Base-by-base conservation (phyloP, 2,797 vertebrate genomes). In the Heterohyrax brucei region DNA sequence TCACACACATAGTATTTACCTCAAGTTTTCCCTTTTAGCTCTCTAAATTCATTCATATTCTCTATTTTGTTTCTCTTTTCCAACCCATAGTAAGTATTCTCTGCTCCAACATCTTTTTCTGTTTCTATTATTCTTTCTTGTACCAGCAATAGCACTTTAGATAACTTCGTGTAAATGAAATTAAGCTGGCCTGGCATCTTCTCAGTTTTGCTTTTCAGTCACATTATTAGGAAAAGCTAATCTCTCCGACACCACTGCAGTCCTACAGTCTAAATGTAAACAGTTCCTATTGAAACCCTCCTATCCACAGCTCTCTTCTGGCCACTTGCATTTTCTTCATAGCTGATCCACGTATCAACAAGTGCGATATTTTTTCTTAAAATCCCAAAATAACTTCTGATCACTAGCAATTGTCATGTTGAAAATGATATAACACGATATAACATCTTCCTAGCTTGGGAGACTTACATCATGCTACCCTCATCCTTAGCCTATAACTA, bases 331-430 rank as follows among this genome's bases (percentile, higher is more conserved):
- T 39, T 30, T 93, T 13, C 46, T 93, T 86, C 22, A 19, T 50
- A 59, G 10, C 44, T 89, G 5, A 14, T 62, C 10, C 72, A 5
- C 28, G 61, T 5, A 82, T 26, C 22, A 64, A 87, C 8, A 1
- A 16, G 48, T 59, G n/a, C 3, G 78, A 66, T 88, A 78, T 26
- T 76, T 73, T 48, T 92, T 4, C 46, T 91, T 94, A 87, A 76
- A 77, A 83, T 18, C 24, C 3, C 81, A 68, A 83, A 87, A 77
- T 73, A 77, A 28, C 21, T 86, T 89, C 19, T 33, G 44, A 28
- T 77, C 53, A 0, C 8, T 56, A 13, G 61, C 53, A 44, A 86
- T 84, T 73, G 56, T 7, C 24, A 53, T 30, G 13, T 33, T 78
- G 70, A 85, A 88, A 95, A 75, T 9, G 6, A 53, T n/a, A n/a